phyloP scores from a whole-genome alignment of 2,113 vertebrate genomes.

The Ondatra zibethicus region DNA sequence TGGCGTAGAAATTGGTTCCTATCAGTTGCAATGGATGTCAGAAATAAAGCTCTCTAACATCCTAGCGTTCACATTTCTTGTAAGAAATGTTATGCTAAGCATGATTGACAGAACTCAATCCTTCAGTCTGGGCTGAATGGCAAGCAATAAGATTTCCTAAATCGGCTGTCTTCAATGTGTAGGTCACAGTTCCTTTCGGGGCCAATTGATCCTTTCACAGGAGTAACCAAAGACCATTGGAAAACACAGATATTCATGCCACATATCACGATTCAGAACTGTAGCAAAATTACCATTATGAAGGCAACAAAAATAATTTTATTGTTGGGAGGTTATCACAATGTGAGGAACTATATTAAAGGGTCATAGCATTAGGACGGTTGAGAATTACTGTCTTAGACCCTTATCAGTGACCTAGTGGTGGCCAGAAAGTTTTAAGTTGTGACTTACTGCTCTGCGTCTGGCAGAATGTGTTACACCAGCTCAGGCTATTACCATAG shows the following conservation, averaged over 20 bases:
- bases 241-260: neutral
- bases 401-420: neutral
- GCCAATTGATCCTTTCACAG: neutral
- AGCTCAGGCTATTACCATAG: neutral
- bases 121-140: neutral
- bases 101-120: neutral
- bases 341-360: neutral
- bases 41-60: neutral
- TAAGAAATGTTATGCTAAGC: neutral
- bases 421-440: neutral
- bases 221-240: neutral
- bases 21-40: neutral
- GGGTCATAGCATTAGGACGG: no score
- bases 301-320: neutral
- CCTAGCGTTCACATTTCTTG: neutral
- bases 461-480: no score
- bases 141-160: neutral
- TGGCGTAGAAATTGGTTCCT: neutral
- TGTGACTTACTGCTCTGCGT: neutral
- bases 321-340: neutral
- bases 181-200: accelerated
- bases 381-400: neutral
- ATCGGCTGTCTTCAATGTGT: neutral
- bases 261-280: neutral
- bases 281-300: neutral